Percentiles rank a stretch among this genome's conserved stretches.
Conservation (phyloP, 2,113 vertebrate genomes). For the Pristiophorus japonicus region DNA sequence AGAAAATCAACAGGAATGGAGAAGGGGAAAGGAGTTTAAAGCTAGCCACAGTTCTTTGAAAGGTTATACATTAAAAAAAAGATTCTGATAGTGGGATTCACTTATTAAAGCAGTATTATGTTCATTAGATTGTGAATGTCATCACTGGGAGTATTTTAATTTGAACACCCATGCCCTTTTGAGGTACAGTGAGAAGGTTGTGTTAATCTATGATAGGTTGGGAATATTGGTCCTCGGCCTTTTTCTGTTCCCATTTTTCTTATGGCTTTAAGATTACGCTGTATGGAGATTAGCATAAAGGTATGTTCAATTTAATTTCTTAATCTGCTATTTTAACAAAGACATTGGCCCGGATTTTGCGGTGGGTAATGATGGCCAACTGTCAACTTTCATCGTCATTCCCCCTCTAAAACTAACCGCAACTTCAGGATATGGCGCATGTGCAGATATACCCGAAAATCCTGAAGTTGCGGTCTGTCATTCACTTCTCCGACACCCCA, state of each 20-base stretch:
- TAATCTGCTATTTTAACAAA: not conserved
- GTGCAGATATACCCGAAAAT: no score
- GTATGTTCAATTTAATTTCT: not conserved
- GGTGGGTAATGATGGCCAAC: no score
- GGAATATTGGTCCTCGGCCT: no score
- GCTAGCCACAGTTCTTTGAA: not conserved
- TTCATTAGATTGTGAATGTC: not conserved
- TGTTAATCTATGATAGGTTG: not conserved
- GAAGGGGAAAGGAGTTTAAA: not conserved
- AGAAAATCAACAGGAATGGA: not conserved
- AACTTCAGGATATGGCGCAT: no score
- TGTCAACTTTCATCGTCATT: no score
- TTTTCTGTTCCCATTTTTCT: not conserved
- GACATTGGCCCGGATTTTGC: not conserved
- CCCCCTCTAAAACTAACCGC: no score
- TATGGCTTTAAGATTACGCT: not conserved
- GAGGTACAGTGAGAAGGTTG: not conserved
- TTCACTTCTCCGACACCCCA: no score
- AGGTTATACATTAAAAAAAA: not conserved
- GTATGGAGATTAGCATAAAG: not conserved
- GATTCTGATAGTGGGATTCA: not conserved
- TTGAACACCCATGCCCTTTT: not conserved
- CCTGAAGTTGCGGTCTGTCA: no score
- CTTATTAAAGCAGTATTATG: not conserved
- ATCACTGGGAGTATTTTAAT: not conserved